Percentiles rank a stretch among this genome's conserved stretches.
phyloP scores from a whole-genome alignment of 2,797 vertebrate genomes.

The Staurois parvus region DNA sequence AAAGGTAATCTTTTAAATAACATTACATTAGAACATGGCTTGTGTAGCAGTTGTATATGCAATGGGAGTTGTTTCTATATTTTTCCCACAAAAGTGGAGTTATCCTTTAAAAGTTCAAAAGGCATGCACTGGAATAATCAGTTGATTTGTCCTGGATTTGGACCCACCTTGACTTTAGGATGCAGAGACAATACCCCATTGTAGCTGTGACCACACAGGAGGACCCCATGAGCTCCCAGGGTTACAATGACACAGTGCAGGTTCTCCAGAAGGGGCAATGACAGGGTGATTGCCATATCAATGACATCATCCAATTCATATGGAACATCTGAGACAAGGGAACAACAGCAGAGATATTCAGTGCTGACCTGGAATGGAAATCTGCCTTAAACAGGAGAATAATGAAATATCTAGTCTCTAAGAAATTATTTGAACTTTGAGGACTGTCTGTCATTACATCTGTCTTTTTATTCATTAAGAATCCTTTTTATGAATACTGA shows the following conservation, averaged over 20 bases:
- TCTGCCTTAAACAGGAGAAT: too few relatives aligned
- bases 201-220: constrained; percentile 82
- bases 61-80: too few relatives aligned
- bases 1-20: too few relatives aligned
- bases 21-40: too few relatives aligned
- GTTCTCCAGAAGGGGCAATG: constrained; percentile 86
- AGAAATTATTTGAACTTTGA: too few relatives aligned
- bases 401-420: too few relatives aligned
- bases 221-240: constrained; percentile 79
- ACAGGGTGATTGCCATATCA: constrained; percentile 75
- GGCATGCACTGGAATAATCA: too few relatives aligned
- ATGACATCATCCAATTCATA: constrained; percentile 76
- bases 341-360: constrained; percentile 8
- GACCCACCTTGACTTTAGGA: constrained; percentile 61
- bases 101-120: too few relatives aligned
- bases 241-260: constrained; percentile 86
- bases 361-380: constrained; percentile 10
- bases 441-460: neutral
- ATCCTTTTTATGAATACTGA: neutral
- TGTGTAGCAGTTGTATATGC: too few relatives aligned
- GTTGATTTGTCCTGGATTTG: too few relatives aligned
- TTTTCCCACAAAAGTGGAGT: too few relatives aligned
- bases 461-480: neutral
- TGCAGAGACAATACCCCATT: constrained; percentile 75
- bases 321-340: constrained; percentile 64